Base-by-base conservation (phyloP, 2,888 invertebrate species). In the Megaustenia siamemsis region DNA sequence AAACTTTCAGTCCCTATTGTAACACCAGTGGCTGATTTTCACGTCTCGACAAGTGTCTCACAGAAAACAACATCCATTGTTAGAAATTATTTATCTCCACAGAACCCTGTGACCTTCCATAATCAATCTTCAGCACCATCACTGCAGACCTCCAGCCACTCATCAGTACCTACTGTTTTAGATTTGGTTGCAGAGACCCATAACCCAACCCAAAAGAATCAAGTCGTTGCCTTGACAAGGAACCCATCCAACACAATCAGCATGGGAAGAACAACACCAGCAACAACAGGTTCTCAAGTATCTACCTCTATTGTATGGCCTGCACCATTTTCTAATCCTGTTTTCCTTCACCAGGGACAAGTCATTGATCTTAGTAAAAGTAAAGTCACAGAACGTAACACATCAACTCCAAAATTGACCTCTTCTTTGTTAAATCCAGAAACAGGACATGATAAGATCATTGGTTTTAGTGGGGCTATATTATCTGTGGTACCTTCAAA, bases 381-480 rank as follows among this genome's bases (percentile, higher is more conserved):
- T 35, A 68, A 32, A 8, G 35, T 32, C 73, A 45, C 45, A 32
- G 73, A 73, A 8, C 1, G 10, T 68, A 79, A 18, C 45, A 56
- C 10, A 1, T n/a, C 69, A 40, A 69, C 80, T 15, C 43, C 68
- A 12, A 21, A 38, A 24, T 32, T 38, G 3, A 12, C 40, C 10
- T 32, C 38, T 28, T n/a, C 71, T 18, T 32, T 68, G n/a, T 49
- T 43, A 32, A 28, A 49, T 45, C 0, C 32, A 12, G 79, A 79
- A 1, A 21, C 69, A 43, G 49, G 32, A 2, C 71, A 78, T 32
- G 78, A 60, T 10, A 84, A 71, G 21, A 79, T 84, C 18, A 63
- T 84, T 24, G 84, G 84, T 28, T 80, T 84, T 38, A 84, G 84
- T 60, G 84, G 84, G 28, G 84, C 84, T 38, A 80, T 84, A 21